Conservation (phyloP, 2,797 vertebrate species). For the Eremophila alpestris region DNA sequence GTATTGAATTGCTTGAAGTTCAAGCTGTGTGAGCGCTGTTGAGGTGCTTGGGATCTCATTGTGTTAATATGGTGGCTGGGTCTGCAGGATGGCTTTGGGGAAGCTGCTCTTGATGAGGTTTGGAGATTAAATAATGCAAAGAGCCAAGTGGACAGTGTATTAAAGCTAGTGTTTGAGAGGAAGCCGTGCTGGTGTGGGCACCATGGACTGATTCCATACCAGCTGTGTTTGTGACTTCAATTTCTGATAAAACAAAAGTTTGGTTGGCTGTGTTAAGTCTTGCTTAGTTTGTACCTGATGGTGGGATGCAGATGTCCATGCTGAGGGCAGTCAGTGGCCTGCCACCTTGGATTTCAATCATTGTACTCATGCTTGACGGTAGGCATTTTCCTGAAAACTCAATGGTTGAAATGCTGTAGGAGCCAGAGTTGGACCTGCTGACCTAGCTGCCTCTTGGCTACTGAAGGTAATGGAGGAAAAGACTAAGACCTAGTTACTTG, state of each 20-base stretch:
- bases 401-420: rapidly evolving
- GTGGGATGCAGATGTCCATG: not conserved
- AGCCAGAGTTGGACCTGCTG: not conserved
- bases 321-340: not conserved
- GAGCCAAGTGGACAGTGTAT: not conserved
- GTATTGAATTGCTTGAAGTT: not conserved
- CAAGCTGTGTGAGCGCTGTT: rapidly evolving
- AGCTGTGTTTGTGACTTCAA: not conserved
- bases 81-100: not conserved
- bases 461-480: not conserved
- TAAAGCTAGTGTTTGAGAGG: not conserved
- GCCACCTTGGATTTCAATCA: not conserved
- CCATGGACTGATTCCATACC: not conserved
- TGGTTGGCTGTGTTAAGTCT: not conserved
- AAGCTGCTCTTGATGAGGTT: not conserved
- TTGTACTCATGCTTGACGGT: rapidly evolving
- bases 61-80: not conserved
- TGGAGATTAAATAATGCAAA: not conserved
- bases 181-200: not conserved
- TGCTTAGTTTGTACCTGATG: not conserved
- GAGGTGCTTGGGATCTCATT: not conserved
- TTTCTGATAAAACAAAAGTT: not conserved
- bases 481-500: not conserved
- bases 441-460: not conserved
- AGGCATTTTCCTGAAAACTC: not conserved